Evolutionary conservation across 2,888 invertebrate species (phyloP).

Genomic region (Hyposoter dolosus): DNA sequence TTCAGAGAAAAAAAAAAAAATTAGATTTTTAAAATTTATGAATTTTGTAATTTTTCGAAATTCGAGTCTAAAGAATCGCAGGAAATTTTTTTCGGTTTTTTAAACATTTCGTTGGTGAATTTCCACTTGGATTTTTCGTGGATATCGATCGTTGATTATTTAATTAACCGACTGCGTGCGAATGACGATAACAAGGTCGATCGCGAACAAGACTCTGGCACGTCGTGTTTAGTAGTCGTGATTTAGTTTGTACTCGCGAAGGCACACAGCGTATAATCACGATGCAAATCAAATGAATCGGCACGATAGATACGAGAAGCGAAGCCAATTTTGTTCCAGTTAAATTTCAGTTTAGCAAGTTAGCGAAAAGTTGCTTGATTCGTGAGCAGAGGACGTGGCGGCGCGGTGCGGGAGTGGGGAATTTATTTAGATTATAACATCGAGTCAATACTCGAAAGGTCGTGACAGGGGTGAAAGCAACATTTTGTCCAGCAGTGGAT

Average conservation of each 20-base stretch:
- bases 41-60: background rate
- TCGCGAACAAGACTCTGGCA: background rate
- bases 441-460: constrained; percentile 70
- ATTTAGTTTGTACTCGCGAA: background rate
- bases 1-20: background rate
- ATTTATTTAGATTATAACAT: constrained; percentile 38
- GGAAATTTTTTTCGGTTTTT: background rate
- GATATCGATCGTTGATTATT: background rate
- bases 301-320: constrained; percentile 69
- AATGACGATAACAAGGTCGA: background rate
- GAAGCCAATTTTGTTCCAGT: constrained; percentile 75
- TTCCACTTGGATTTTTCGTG: background rate
- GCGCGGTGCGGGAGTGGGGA: constrained; percentile 40
- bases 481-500: constrained; percentile 42
- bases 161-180: constrained; percentile 15
- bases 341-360: constrained; percentile 80
- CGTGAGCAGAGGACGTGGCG: constrained; percentile 45
- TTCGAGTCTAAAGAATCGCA: background rate
- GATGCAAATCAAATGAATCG: constrained; percentile 20
- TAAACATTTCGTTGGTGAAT: background rate
- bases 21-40: no score
- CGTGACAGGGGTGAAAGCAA: constrained; percentile 59
- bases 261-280: background rate
- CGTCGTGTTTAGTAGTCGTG: background rate
- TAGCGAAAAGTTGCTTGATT: constrained; percentile 77